phyloP scores from a whole-genome alignment of 2,888 invertebrate genomes.

The Mimumesa dahlbomi region DNA sequence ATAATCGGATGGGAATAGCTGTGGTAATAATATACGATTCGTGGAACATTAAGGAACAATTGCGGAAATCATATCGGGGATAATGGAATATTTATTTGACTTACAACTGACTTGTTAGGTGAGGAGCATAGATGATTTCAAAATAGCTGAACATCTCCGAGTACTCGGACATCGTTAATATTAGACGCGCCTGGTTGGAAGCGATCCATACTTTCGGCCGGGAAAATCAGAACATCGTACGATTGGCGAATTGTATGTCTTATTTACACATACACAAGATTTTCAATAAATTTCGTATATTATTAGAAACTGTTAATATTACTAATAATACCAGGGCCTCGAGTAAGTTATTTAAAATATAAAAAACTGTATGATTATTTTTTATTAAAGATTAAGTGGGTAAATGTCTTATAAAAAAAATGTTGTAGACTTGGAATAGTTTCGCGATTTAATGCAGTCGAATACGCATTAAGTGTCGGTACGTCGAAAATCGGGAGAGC shows the following conservation, averaged over 20 bases:
- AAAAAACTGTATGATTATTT: too few relatives aligned
- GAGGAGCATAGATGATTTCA: neutral
- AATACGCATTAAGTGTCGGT: slow-evolving; percentile 27
- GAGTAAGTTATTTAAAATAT: too few relatives aligned
- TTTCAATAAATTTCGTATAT: too few relatives aligned
- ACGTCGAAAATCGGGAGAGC: slow-evolving; percentile 28
- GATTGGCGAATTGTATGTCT: slow-evolving; percentile 18
- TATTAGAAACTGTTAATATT: too few relatives aligned
- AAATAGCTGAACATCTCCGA: slow-evolving; percentile 11
- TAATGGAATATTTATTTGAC: neutral
- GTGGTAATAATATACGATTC: too few relatives aligned
- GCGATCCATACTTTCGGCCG: slow-evolving; percentile 25
- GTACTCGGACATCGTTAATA: slow-evolving; percentile 24
- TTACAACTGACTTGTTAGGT: neutral
- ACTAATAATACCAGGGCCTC: too few relatives aligned
- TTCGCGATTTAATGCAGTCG: slow-evolving; percentile 27
- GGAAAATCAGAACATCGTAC: slow-evolving; percentile 13
- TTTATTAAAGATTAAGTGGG: too few relatives aligned
- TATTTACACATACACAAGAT: too few relatives aligned
- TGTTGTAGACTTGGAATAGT: neutral
- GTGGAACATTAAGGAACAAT: too few relatives aligned
- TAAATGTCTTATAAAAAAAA: neutral
- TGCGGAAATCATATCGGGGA: too few relatives aligned
- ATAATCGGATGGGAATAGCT: too few relatives aligned
- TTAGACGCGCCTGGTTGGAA: slow-evolving; percentile 39